Base-by-base conservation (phyloP, 2,113 vertebrate species). In the Pheucticus melanocephalus region DNA sequence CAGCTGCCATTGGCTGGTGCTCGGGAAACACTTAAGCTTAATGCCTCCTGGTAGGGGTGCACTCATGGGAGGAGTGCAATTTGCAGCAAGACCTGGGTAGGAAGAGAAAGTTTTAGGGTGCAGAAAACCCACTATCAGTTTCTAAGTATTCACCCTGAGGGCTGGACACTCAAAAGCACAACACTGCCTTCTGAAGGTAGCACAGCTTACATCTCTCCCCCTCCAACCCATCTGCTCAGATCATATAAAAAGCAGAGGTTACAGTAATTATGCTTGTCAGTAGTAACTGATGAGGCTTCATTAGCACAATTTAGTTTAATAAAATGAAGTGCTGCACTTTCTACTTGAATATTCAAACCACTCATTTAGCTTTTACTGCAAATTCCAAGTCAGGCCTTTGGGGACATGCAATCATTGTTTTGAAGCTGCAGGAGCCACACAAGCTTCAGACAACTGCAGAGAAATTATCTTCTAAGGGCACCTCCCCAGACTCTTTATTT, bases 251-350 rank as follows among this genome's bases (percentile, higher is more conserved):
- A 65, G 15, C 27, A 69, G 71, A 90, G 8, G 44, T 81, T 63
- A 80, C 51, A 70, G 54, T 54, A 87, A 95, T 80, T 75, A 66
- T 11, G 31, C 51, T 51, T 90, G 85, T 93, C 90, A 93, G 82
- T 47, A 91, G 57, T 35, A 44, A 88, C 22, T 63, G 50, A 86
- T 59, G 47, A 88, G 68, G 44, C 40, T 90, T 95, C 79, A 86
- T 86, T 90, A 93, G 82, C 71, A 93, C 54, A 63, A 80, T 37
- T 87, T 51, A 83, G 33, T 60, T 94, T 86, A 93, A 92, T 92
- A 63, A 84, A 83, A 94, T 64, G 54, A 88, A 92, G 31, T 42
- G 35, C 40, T 79, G 20, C 25, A 20, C 42, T 92, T 95, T 45
- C 48, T 68, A 33, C 50, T 91, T 79, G 23, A 87, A 85, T 45